A percentile compares a stretch with the other conserved stretches of the same genome.
Conservation (phyloP, 1,140 invertebrate genomes). For the Ptiloglossa arizonensis region DNA sequence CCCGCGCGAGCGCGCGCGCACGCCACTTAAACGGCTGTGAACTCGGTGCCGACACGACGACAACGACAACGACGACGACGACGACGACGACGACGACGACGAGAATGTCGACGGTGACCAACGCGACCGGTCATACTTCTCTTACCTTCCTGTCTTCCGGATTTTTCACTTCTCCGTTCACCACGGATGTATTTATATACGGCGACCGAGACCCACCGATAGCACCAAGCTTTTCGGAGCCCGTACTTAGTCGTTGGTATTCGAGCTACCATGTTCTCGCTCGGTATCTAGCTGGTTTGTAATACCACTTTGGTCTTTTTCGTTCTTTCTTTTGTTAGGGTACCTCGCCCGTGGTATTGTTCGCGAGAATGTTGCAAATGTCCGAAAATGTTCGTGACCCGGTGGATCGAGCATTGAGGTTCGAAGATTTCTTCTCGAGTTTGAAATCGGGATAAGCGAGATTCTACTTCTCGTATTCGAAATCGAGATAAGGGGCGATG, state of each 20-base stretch:
- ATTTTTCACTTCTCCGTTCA: constrained; percentile 15
- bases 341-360: no score
- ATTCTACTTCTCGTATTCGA: no score
- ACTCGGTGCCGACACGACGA: constrained; percentile 13
- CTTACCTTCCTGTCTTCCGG: neutral
- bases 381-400: no score
- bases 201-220: constrained; percentile 55
- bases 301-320: neutral
- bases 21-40: constrained; percentile 29
- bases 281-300: constrained; percentile 41
- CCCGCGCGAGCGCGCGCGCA: constrained; percentile 12
- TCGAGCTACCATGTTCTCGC: constrained; percentile 61
- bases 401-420: no score
- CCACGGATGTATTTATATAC: constrained; percentile 63
- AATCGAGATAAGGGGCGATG: no score
- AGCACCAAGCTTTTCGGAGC: constrained; percentile 47
- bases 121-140: constrained; percentile 25
- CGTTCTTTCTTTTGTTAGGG: no score
- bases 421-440: no score
- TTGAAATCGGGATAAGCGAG: no score
- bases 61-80: constrained; percentile 20
- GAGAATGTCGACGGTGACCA: constrained; percentile 30
- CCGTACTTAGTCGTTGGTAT: constrained; percentile 51
- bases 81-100: no score
- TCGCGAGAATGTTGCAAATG: no score